Percentiles rank a stretch among this genome's conserved stretches.
These are phyloP conservation scores for Sphaeridia pumilis DNA, from an alignment of 2,888 invertebrate species.

Conservation along the genomic window DNA sequence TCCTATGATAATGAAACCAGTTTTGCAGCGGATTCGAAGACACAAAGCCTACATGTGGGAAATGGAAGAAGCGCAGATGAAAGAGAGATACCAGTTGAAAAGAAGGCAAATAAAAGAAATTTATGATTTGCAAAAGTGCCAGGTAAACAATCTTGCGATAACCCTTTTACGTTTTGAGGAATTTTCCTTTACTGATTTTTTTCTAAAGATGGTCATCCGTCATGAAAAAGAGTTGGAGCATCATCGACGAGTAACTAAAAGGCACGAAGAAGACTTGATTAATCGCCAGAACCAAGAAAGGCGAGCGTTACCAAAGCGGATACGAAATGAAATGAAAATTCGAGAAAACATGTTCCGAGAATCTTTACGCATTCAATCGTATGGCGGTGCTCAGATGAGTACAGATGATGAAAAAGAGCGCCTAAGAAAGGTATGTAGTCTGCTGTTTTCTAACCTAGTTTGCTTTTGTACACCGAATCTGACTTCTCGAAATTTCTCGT, in stretches of 20 bases:
- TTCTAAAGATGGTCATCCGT: constrained; percentile 67
- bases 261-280: constrained; percentile 72
- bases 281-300: constrained; percentile 84
- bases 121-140: constrained; percentile 92
- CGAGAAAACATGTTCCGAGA: constrained; percentile 97
- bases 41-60: constrained; percentile 86
- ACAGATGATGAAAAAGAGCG: constrained; percentile 54
- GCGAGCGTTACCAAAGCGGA: constrained; percentile 86
- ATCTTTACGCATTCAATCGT: constrained; percentile 71
- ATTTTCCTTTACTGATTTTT: neutral
- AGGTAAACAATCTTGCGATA: constrained; percentile 38
- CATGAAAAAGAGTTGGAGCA: constrained; percentile 97
- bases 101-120: constrained; percentile 94
- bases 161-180: neutral
- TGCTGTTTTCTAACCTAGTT: too few relatives aligned
- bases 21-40: constrained; percentile 32
- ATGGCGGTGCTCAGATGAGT: constrained; percentile 47
- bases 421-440: constrained; percentile 69
- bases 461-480: too few relatives aligned
- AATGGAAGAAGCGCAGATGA: constrained; percentile 91
- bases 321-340: constrained; percentile 95
- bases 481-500: too few relatives aligned
- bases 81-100: constrained; percentile 87
- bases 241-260: constrained; percentile 30
- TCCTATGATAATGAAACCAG: too few relatives aligned